Conservation (phyloP, 1,140 invertebrate genomes). For the Leptinotarsa texana region DNA sequence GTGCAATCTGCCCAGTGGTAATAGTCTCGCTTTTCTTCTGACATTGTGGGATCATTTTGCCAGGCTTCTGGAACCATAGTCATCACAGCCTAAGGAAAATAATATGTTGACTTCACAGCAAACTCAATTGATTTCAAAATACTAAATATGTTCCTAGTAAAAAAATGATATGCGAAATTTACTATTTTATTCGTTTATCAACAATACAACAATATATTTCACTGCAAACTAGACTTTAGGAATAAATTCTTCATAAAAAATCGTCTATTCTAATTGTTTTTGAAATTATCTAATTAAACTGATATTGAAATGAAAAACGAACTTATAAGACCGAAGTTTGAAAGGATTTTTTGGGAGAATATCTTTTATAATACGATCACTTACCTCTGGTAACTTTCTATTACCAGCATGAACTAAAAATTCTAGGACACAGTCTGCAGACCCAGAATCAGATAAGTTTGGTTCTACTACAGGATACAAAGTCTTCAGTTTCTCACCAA, state of each 20-base stretch:
- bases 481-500: constrained; percentile 75
- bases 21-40: constrained; percentile 89
- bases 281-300: no score
- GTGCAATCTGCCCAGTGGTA: constrained; percentile 96
- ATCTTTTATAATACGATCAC: constrained; percentile 12
- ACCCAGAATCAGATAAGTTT: constrained; percentile 96
- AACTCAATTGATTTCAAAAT: no score
- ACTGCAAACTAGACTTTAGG: no score
- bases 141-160: no score
- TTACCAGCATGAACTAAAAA: constrained; percentile 93
- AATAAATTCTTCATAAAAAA: no score
- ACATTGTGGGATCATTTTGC: constrained; percentile 95
- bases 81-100: constrained; percentile 80
- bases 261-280: no score
- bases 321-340: no score
- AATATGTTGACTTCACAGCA: background rate
- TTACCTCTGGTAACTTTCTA: constrained; percentile 84
- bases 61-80: constrained; percentile 99
- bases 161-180: no score
- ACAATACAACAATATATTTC: no score
- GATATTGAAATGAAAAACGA: no score
- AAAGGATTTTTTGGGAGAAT: no score
- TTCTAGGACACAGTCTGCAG: constrained; percentile 96
- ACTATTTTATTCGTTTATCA: no score
- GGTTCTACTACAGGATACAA: constrained; percentile 98